Evolutionary conservation across 2,888 invertebrate genomes (phyloP), one percentile per base, ranked within the genome.

Genomic region (Yponomeuta cagnagella): DNA sequence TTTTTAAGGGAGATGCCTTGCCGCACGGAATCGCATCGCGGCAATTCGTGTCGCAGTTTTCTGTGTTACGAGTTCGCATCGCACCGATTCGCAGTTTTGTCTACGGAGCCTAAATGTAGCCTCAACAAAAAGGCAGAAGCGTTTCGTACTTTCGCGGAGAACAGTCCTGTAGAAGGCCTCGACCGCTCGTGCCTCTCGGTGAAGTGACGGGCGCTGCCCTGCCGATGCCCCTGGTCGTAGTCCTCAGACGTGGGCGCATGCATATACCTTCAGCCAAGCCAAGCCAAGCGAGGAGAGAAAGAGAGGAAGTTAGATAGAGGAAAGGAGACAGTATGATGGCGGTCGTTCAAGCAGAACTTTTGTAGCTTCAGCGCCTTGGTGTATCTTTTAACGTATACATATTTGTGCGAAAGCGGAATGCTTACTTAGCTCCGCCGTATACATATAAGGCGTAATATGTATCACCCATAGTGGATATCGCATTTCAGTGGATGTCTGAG

Each of bases 161-260:
- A 95, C 83, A 94, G 90, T 85, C 95, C 95, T 75, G 91, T 92
- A 75, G 94, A 93, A 70, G 95, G 95, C 77, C 94, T 93, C 74
- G 94, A 93, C 82, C 94, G 93, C 87, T 95, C 95, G 84, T 95
- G 95, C 74, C 95, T 89, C 85, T 95, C 95, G 77, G 94, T 94
- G 89, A 95, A 95, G 89, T 96, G 95, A 74, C 94, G 93, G 71
- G 94, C 94, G 89, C 94, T 95, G 79, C 95, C 95, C 83, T 94
- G 89, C 77, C 94, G 93, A 83, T 95, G 95, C 73, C 95, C 95
- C 79, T 94, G 94, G 84, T 95, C 95, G 89, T 94, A 95, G 84
- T 94, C 94, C 82, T 95, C 95, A 78, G 94, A 93, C 70, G 93
- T 93, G 70, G 95, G 95, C 74, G 93, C 93, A 84, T 95, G 94